Base-by-base conservation (phyloP, 2,797 vertebrate genomes). In the Holocentrus rufus region DNA sequence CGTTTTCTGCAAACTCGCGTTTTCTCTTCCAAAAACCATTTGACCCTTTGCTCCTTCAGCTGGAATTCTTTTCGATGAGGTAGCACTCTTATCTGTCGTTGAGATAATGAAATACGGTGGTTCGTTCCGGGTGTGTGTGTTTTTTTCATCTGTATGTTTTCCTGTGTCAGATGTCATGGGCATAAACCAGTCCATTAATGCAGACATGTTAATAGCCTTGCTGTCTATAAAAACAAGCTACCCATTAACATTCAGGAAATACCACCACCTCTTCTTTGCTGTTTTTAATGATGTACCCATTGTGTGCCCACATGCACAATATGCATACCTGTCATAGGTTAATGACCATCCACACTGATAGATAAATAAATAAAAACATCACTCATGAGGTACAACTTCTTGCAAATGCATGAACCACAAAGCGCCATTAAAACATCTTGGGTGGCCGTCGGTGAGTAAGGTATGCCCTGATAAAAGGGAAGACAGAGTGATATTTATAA, bases 371-470 rank as follows among this genome's bases (percentile, higher is more conserved):
- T 27, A 27, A 42, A 75, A 67, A 57, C 72, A 58, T 49, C 25
- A 68, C 42, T 66, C 49, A 50, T 30, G 18, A 9, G 15, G 65
- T 60, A 5, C 50, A 65, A 36, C 17, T 44, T 73, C n/a, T 49
- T 55, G 49, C 23, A 30, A 55, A 36, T 27, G 23, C 25, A 49
- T 6, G 2, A 63, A 52, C 53, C n/a, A 1, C 44, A 65, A 52
- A 74, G 31, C 30, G 69, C 42, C 62, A 74, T 52, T 62, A 65
- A 60, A 77, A 65, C 65, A 63, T 57, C 18, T 27, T 89, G 84
- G 75, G 87, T 86, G 90, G 83, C 22, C 79, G 69, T 14, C 49
- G 58, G 49, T 85, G 80, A 82, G 73, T 8, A 27, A 89, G 72
- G 86, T 87, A 89, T 88, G 85, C 67, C 52, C 73, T 74, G 76